Evolutionary conservation across 2,113 vertebrate species (phyloP).

Genomic region (Capreolus pygargus): DNA sequence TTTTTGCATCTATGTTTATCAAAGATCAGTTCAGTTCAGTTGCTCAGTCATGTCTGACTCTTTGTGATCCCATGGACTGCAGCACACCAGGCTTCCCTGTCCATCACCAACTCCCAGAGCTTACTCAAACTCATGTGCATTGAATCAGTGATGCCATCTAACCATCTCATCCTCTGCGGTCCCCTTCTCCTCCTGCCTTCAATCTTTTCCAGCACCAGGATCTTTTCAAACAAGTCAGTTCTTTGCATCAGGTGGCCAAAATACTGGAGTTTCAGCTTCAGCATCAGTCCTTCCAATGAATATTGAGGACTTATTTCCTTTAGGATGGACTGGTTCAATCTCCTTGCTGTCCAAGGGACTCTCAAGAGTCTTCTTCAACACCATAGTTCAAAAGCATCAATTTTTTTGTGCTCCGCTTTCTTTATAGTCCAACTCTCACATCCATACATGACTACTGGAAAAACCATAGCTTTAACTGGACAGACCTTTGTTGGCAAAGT

Average conservation of each 20-base stretch:
- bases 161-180: rapidly evolving
- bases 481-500: not conserved
- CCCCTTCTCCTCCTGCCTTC: not conserved
- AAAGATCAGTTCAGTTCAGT: not conserved
- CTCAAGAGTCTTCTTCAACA: not conserved
- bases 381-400: not conserved
- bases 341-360: not conserved
- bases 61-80: not conserved
- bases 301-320: not conserved
- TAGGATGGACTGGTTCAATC: not conserved
- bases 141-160: not conserved
- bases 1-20: not conserved
- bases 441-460: not conserved
- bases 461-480: not conserved
- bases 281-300: not conserved
- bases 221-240: not conserved
- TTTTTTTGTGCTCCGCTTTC: rapidly evolving
- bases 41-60: not conserved
- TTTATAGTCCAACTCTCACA: not conserved
- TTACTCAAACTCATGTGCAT: not conserved
- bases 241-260: not conserved
- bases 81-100: rapidly evolving
- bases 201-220: not conserved
- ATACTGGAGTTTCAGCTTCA: not conserved
- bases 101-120: not conserved